These are phyloP conservation scores for Dendroctonus ponderosae DNA, from an alignment of 1,140 invertebrate genomes.

Conservation along the genomic window DNA sequence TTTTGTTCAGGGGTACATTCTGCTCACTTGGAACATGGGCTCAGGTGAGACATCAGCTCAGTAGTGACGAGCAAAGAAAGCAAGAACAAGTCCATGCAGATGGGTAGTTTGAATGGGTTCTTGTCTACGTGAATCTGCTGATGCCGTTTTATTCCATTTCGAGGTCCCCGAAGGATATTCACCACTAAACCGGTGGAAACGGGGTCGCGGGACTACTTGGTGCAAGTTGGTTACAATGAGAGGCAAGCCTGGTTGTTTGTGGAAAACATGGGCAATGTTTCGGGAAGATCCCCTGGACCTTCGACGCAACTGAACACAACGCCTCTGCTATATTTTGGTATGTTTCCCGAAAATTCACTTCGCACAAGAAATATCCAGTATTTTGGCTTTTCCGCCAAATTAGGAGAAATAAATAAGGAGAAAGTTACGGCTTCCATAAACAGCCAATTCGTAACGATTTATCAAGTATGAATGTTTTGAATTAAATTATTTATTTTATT, in stretches of 20 bases:
- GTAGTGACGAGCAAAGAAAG: neutral
- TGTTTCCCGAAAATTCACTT: neutral
- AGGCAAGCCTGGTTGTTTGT: conserved; percentile 77
- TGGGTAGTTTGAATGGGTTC: too few relatives aligned
- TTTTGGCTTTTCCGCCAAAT: too few relatives aligned
- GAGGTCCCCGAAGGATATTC: conserved; percentile 78
- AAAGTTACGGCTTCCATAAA: too few relatives aligned
- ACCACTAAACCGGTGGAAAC: conserved; percentile 65
- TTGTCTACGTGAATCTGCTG: too few relatives aligned
- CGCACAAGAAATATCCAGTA: neutral
- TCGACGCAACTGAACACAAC: conserved; percentile 71
- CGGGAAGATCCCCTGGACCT: conserved; percentile 72
- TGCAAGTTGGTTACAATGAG: conserved; percentile 71
- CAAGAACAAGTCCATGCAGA: neutral
- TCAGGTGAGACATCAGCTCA: conserved; percentile 57
- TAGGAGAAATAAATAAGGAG: too few relatives aligned
- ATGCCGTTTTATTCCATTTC: conserved; percentile 16
- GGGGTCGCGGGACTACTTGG: conserved; percentile 60
- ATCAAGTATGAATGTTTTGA: too few relatives aligned
- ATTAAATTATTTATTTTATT: too few relatives aligned
- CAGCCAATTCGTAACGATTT: too few relatives aligned
- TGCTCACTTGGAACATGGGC: conserved; percentile 87
- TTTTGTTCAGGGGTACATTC: conserved; percentile 83
- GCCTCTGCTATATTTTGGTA: conserved; percentile 76
- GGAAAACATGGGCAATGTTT: conserved; percentile 76